Evolutionary conservation across 2,113 vertebrate genomes (phyloP).

Genomic region (Pteronura brasiliensis): DNA sequence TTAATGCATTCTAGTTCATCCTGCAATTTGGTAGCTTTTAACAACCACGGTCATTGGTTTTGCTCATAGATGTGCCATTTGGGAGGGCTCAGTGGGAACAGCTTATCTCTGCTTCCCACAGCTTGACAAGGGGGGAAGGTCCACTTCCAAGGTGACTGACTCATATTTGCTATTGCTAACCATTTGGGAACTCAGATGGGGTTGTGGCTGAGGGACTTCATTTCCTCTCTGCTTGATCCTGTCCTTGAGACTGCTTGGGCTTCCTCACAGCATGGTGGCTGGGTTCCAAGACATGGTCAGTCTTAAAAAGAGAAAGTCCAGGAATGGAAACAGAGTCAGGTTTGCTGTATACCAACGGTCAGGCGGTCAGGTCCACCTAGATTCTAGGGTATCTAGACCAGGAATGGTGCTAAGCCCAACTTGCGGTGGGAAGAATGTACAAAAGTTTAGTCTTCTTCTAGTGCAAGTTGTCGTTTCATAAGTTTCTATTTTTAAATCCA

Average conservation of each 20-base stretch:
- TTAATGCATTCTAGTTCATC: not conserved
- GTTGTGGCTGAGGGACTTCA: not conserved
- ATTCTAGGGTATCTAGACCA: not conserved
- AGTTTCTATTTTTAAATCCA: not conserved
- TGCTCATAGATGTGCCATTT: not conserved
- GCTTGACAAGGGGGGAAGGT: not conserved
- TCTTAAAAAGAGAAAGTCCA: not conserved
- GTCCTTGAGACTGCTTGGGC: not conserved
- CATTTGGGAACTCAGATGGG: not conserved
- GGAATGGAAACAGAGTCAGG: not conserved
- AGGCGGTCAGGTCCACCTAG: not conserved
- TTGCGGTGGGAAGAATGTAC: not conserved
- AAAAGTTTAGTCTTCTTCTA: not conserved
- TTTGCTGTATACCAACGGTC: not conserved
- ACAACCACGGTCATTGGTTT: not conserved
- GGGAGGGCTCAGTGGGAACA: not conserved
- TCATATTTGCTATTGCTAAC: not conserved
- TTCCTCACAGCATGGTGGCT: not conserved
- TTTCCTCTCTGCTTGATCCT: not conserved
- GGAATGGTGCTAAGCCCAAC: not conserved
- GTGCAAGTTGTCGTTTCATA: not conserved
- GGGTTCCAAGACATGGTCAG: not conserved
- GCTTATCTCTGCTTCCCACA: not conserved
- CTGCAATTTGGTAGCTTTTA: not conserved
- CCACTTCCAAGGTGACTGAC: not conserved